These are phyloP conservation scores for Lycia hirtaria DNA, from an alignment of 2,888 invertebrate species.

Conservation along the genomic window DNA sequence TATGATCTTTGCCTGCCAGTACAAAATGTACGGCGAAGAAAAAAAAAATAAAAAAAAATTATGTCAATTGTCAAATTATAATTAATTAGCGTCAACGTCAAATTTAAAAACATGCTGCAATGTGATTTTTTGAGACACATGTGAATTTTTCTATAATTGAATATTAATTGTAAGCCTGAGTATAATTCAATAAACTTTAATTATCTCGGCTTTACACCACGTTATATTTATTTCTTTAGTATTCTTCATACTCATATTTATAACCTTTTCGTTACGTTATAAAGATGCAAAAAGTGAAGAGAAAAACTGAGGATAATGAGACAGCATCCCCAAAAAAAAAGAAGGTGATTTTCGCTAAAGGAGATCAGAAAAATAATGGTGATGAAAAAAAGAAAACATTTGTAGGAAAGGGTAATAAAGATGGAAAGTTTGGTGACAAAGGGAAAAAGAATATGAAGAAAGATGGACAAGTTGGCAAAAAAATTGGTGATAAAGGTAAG, in stretches of 20 bases:
- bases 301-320: conserved; percentile 59
- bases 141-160: neutral
- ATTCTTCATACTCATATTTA: neutral
- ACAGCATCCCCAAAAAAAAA: conserved; percentile 60
- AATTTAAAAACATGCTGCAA: neutral
- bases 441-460: conserved; percentile 39
- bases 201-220: neutral
- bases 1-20: too few species aligned
- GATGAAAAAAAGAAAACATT: conserved; percentile 28
- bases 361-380: conserved; percentile 17
- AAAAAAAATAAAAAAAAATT: too few species aligned
- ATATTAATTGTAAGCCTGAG: neutral
- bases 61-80: too few species aligned
- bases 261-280: conserved; percentile 7
- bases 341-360: conserved; percentile 56
- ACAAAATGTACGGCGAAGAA: too few species aligned
- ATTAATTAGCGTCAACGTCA: neutral
- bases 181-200: neutral
- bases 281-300: conserved; percentile 73
- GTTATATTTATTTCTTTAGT: neutral
- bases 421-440: conserved; percentile 29
- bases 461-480: conserved; percentile 31
- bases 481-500: conserved; percentile 34
- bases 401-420: conserved; percentile 38
- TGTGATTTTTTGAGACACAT: neutral